Base-by-base conservation (phyloP, 2,888 invertebrate species). In the Micropterix aruncella region DNA sequence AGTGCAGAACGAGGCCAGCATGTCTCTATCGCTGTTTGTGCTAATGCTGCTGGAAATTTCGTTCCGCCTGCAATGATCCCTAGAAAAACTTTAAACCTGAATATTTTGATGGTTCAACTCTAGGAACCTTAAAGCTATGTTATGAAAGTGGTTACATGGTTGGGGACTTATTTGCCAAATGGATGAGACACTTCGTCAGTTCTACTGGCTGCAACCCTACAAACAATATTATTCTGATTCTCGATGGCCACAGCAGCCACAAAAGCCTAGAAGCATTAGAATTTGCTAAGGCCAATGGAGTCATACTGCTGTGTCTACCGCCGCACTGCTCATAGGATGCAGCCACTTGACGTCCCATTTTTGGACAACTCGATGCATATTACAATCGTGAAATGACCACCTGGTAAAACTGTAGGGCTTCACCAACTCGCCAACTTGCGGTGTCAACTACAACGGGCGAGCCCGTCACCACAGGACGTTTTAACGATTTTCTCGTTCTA, bases 91-190 rank as follows among this genome's bases (percentile, higher is more conserved):
- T 9, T 27, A 27, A 27, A 27, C 36, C 12, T 27, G 36, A 27
- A 27, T 27, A n/a, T 27, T 27, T 27, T 27, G 36, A 27, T 27
- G n/a, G 36, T 27, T 7, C 36, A 27, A 7, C 36, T 27, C 40
- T 2, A 16, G 40, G 2, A 40, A 2, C 2, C 2, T 19, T 19
- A 12, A 17, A 38, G 36, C 19, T 44, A 17, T 38, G 44, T 37
- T 37, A 18, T 3, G 18, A 18, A n/a, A 44, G 4, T 39, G 43
- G 40, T 9, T 40, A 38, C 2, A 46, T 46, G 44, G 36, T 40
- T 3, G 27, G 46, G 12, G 12, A 41, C 37, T 14, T 46, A 36
- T 44, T 46, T 36, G 15, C 44, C 3, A 41, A 46, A 18, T 46
- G 44, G 46, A 19, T 45, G 15, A 3, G 18, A 16, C 41, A 45